Percentiles rank a stretch among this genome's conserved stretches.
These are phyloP conservation scores for Micrasema minimum DNA, from an alignment of 1,140 invertebrate genomes.

Conservation along the genomic window DNA sequence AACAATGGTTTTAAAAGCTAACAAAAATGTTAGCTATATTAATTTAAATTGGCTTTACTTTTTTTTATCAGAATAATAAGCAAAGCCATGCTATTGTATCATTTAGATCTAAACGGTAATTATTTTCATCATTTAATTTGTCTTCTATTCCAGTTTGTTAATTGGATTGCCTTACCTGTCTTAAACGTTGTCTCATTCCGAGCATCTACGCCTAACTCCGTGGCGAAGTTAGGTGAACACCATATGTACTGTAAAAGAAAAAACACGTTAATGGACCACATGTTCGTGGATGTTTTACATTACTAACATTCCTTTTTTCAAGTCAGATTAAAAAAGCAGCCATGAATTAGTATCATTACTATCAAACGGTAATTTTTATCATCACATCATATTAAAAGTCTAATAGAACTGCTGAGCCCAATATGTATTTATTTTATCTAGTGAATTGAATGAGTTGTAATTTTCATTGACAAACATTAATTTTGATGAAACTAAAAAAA, in stretches of 20 bases:
- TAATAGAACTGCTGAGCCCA: too few relatives aligned
- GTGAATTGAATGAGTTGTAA: too few relatives aligned
- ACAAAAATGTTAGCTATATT: too few relatives aligned
- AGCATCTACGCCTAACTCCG: background rate
- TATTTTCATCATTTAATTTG: conserved; percentile 50
- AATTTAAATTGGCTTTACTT: too few relatives aligned
- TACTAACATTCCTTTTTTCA: background rate
- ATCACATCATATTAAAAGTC: conserved; percentile 42
- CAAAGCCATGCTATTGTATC: conserved; percentile 49
- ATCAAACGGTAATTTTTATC: conserved; percentile 54
- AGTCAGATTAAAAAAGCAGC: conserved; percentile 47
- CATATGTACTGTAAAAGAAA: background rate
- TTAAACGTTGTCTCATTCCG: background rate
- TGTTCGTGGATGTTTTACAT: background rate
- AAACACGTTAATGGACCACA: background rate
- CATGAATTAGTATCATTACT: conserved; percentile 45
- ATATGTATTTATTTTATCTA: too few relatives aligned
- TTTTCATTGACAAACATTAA: too few relatives aligned
- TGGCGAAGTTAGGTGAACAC: background rate
- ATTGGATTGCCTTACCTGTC: too few relatives aligned
- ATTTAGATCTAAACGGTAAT: conserved; percentile 52
- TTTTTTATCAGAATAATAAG: too few relatives aligned
- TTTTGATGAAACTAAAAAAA: too few relatives aligned
- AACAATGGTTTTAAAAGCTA: too few relatives aligned
- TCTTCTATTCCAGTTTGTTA: too few relatives aligned